Percentiles rank a stretch among this genome's conserved stretches.
phyloP scores from a whole-genome alignment of 2,113 vertebrate genomes.

The Sclerurus mexicanus region DNA sequence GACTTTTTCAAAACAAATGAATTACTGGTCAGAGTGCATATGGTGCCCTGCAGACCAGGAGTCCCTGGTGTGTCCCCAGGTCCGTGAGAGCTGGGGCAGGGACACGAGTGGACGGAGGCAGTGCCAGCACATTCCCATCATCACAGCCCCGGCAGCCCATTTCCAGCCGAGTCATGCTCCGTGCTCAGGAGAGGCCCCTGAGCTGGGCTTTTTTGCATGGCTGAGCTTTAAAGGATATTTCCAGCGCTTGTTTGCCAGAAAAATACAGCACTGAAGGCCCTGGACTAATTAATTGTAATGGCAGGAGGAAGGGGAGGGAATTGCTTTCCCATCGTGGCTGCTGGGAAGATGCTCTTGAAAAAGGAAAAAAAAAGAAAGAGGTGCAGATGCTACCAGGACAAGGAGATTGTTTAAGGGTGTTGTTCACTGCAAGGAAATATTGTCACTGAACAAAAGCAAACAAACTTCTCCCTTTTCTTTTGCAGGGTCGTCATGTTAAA shows the following conservation, averaged over 20 bases:
- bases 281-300: constrained; percentile 32
- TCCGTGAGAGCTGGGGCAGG: fast-evolving
- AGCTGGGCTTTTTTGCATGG: not conserved
- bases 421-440: not conserved
- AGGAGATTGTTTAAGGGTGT: not conserved
- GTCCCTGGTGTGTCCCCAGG: not conserved
- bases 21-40: not conserved
- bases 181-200: not conserved
- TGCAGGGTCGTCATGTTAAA: constrained; percentile 98
- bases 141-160: not conserved
- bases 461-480: constrained; percentile 35
- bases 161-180: constrained; percentile 9
- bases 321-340: constrained; percentile 23
- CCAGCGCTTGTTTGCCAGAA: constrained; percentile 32
- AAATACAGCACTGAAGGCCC: not conserved
- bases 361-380: not conserved
- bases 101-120: fast-evolving
- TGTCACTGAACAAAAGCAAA: not conserved
- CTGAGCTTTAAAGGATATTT: constrained; percentile 32
- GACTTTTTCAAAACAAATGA: not conserved
- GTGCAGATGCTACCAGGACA: not conserved
- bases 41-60: not conserved
- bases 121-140: not conserved
- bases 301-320: constrained; percentile 32
- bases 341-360: constrained; percentile 37